Conservation (phyloP, 2,797 vertebrate genomes). For the Tamandua tetradactyla region DNA sequence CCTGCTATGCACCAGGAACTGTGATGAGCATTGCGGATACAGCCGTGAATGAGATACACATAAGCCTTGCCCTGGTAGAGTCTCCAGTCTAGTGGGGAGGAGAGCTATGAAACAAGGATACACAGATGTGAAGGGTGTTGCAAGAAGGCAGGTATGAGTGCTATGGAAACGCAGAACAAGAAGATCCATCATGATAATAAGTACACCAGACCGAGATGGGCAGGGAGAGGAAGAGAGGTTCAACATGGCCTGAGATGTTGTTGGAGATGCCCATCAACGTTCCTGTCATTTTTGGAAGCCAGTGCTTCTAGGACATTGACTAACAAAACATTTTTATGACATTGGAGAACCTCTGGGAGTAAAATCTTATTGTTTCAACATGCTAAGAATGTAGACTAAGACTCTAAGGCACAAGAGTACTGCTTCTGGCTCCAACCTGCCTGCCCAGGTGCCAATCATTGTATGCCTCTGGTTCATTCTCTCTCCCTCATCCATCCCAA, state of each 20-base stretch:
- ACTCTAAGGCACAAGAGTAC: background rate
- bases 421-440: background rate
- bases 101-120: background rate
- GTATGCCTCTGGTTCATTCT: background rate
- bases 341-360: background rate
- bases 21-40: background rate
- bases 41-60: background rate
- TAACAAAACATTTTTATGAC: background rate
- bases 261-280: background rate
- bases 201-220: background rate
- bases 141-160: background rate
- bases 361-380: background rate
- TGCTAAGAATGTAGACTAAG: background rate
- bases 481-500: background rate
- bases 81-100: background rate
- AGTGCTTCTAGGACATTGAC: background rate
- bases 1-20: background rate
- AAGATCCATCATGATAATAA: background rate
- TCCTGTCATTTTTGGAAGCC: slow-evolving; percentile 6
- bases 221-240: background rate
- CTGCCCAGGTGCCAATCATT: background rate
- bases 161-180: background rate
- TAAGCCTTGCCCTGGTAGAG: background rate
- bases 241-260: background rate
- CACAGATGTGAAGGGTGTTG: background rate